A percentile compares a stretch with the other conserved stretches of the same genome.
These are phyloP conservation scores for Chloropsis cyanopogon DNA, from an alignment of 2,113 vertebrate species.

Conservation along the genomic window DNA sequence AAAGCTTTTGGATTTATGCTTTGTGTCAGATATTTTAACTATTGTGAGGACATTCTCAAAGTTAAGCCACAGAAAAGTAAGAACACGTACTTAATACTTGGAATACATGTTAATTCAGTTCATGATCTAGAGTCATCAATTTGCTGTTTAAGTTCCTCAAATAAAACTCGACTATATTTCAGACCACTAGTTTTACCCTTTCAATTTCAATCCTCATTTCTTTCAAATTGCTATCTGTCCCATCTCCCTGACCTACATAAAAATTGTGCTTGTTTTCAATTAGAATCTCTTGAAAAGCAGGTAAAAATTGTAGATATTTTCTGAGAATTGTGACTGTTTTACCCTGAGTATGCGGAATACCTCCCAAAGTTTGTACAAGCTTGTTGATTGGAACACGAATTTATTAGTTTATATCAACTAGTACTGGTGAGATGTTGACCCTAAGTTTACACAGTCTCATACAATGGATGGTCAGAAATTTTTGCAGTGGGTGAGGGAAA, in stretches of 20 bases:
- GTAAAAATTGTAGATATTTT: not conserved
- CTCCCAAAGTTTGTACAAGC: not conserved
- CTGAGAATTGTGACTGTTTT: not conserved
- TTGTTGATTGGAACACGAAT: not conserved
- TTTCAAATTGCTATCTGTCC: not conserved
- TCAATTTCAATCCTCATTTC: not conserved
- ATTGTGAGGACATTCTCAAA: not conserved
- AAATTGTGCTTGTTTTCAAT: not conserved
- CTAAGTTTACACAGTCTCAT: not conserved
- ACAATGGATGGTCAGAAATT: not conserved
- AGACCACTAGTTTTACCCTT: not conserved
- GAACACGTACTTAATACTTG: not conserved
- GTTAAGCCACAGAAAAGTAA: not conserved
- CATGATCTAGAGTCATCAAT: not conserved
- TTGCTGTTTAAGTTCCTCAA: not conserved
- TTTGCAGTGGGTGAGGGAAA: fast-evolving
- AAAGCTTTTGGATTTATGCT: not conserved
- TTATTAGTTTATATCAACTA: not conserved
- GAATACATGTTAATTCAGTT: not conserved
- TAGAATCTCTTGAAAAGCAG: not conserved
- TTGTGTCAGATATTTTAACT: not conserved
- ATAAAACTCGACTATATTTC: not conserved
- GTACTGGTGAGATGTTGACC: not conserved
- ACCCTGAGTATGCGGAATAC: not conserved
- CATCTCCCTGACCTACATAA: not conserved